Evolutionary conservation across 2,797 vertebrate species (phyloP).

Genomic region (Ibycter americanus): DNA sequence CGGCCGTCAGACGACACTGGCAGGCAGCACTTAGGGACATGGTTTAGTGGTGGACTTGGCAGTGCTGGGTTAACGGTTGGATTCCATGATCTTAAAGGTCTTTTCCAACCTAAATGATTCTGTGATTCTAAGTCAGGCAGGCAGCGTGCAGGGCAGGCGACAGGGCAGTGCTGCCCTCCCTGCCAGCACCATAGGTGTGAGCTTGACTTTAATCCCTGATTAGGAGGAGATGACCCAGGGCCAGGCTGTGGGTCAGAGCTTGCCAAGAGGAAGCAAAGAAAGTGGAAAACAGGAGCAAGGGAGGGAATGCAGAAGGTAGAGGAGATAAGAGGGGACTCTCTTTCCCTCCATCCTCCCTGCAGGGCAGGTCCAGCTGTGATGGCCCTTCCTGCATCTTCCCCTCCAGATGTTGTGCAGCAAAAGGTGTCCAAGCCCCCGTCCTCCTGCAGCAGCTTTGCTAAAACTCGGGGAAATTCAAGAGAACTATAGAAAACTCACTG

Average conservation of each 20-base stretch:
- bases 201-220: rapidly evolving
- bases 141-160: neutral
- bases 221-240: neutral
- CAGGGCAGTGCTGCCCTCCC: neutral
- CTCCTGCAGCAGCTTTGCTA: neutral
- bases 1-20: neutral
- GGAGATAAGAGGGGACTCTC: neutral
- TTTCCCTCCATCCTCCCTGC: neutral
- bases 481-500: neutral
- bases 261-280: neutral
- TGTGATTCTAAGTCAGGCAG: neutral
- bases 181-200: neutral
- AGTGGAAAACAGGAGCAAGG: neutral
- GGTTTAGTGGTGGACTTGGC: too few species aligned
- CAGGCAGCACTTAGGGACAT: neutral
- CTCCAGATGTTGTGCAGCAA: neutral
- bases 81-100: too few species aligned
- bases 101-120: too few species aligned
- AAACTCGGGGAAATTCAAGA: neutral
- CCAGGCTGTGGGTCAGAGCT: neutral
- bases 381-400: neutral
- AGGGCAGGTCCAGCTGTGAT: neutral
- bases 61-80: too few species aligned
- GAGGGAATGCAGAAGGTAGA: neutral
- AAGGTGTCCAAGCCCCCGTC: neutral